Percentiles rank a stretch among this genome's conserved stretches.
These are phyloP conservation scores for Holothuria leucospilota DNA, from an alignment of 53 echinoderm and acorn worm species.

Conservation along the genomic window DNA sequence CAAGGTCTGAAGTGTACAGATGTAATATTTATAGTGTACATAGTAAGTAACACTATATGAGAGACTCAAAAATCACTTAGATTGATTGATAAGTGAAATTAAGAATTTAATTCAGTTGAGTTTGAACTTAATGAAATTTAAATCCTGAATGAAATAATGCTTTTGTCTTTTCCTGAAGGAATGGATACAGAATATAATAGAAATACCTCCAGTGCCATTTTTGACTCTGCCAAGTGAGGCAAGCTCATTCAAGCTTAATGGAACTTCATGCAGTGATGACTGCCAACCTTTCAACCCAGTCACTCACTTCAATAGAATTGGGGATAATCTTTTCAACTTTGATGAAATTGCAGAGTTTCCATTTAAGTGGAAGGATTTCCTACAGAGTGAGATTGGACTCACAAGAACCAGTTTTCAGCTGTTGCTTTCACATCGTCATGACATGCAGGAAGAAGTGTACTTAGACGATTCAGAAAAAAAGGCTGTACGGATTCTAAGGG, in stretches of 20 bases:
- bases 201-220: constrained; percentile 26
- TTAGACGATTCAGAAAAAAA: constrained; percentile 91
- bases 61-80: too few relatives aligned
- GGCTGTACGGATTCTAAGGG: constrained; percentile 73
- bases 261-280: neutral
- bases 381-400: constrained; percentile 90
- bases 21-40: too few relatives aligned
- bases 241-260: neutral
- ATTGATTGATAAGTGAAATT: too few relatives aligned
- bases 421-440: constrained; percentile 85
- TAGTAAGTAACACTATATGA: too few relatives aligned
- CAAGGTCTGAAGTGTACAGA: too few relatives aligned
- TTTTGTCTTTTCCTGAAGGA: constrained; percentile 1
- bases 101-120: too few relatives aligned
- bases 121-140: too few relatives aligned
- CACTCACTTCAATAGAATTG: constrained; percentile 5
- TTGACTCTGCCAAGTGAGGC: neutral
- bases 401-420: constrained; percentile 86
- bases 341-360: constrained; percentile 77
- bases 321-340: constrained; percentile 45
- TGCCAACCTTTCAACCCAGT: constrained; percentile 13
- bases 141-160: too few relatives aligned
- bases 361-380: constrained; percentile 78
- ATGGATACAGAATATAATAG: constrained; percentile 33
- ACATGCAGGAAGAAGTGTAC: constrained; percentile 92